phyloP scores from a whole-genome alignment of 2,797 vertebrate species.

The Pseudomugil tenellus region DNA sequence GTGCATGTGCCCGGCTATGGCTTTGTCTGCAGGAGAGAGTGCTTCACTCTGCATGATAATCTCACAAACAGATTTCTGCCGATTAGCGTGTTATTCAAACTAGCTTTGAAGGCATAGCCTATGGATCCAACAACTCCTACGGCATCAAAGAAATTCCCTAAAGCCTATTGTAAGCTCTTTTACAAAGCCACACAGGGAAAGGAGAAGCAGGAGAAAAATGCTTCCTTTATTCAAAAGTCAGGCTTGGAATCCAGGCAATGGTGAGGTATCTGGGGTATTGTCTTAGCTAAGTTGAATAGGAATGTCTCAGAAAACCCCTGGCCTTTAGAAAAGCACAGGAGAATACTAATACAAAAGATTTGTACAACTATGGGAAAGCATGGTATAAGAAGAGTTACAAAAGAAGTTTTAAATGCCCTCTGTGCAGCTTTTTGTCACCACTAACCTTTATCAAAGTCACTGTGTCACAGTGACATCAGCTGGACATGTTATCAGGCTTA shows the following conservation, averaged over 20 bases:
- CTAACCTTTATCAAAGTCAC: slow-evolving; percentile 69
- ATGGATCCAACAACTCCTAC: slow-evolving; percentile 63
- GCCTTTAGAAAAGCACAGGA: slow-evolving; percentile 58
- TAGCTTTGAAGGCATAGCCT: slow-evolving; percentile 77
- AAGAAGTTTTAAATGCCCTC: slow-evolving; percentile 59
- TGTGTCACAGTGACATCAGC: slow-evolving; percentile 53
- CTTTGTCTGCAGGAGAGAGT: slow-evolving; percentile 52
- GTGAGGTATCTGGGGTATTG: slow-evolving; percentile 71
- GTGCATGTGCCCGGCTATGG: slow-evolving; percentile 21
- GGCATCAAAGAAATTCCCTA: slow-evolving; percentile 72
- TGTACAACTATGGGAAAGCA: slow-evolving; percentile 34
- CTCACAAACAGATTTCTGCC: slow-evolving; percentile 78
- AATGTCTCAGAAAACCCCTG: slow-evolving; percentile 60
- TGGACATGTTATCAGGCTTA: slow-evolving; percentile 53
- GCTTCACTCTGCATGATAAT: slow-evolving; percentile 63
- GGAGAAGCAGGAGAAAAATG: slow-evolving; percentile 55
- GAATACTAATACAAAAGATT: slow-evolving; percentile 61
- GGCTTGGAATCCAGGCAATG: slow-evolving; percentile 66
- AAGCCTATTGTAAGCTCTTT: slow-evolving; percentile 78
- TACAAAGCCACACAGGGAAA: slow-evolving; percentile 58
- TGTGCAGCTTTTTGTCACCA: slow-evolving; percentile 36
- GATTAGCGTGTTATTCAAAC: slow-evolving; percentile 82
- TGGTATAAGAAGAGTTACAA: slow-evolving; percentile 45
- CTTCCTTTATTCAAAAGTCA: slow-evolving; percentile 67
- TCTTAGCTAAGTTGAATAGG: slow-evolving; percentile 72